Evolutionary conservation across 2,113 vertebrate genomes (phyloP), one percentile per base, ranked within the genome.

Genomic region (Lethenteron camtschaticum): DNA sequence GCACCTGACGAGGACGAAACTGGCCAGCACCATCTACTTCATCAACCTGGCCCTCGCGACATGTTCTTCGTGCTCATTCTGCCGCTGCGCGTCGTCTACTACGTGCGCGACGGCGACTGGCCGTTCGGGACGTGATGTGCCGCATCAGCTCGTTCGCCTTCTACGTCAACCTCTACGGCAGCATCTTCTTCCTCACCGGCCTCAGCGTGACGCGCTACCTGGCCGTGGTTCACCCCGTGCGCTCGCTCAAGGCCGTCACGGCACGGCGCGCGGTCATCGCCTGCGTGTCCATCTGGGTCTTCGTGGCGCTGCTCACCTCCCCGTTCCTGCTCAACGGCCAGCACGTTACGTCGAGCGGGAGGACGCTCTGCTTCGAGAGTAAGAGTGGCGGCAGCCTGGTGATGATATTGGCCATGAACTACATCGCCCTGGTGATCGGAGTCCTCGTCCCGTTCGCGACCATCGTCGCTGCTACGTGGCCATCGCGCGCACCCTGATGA

Each of bases 161-260:
- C 60, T 99, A 95, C 0, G 87, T 96, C 20, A 96, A 99, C 79
- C 84, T 99, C 71, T 99, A 99, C 57, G 89, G 90, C 74, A 92
- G 94, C 75, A 89, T 99, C 70, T 90, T 89, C 63, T 90, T 99
- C 77, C 88, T 97, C 90, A 87, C 85, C 0, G 91, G 86, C 6
- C 95, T 97, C 89, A 96, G 91, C 24, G 78, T 94, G 77, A 90
- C 88, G 1, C 86, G 94, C 2, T 99, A 92, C 74, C 70, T 95
- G 14, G 94, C 94, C 74, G 91, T 97, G 1, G 90, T 95, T 24
- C 95, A 84, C 71, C 91, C 94, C 0, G 85, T 97, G 16, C 82
- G 81, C 75, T 89, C 90, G 75, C 76, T 95, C 69, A 79, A 73
- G 7, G 70, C 92, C 73, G 80, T 83, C 20, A 86, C 86, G 0